Base-by-base conservation (phyloP, 2,797 vertebrate genomes). In the Diglossa cyanea region DNA sequence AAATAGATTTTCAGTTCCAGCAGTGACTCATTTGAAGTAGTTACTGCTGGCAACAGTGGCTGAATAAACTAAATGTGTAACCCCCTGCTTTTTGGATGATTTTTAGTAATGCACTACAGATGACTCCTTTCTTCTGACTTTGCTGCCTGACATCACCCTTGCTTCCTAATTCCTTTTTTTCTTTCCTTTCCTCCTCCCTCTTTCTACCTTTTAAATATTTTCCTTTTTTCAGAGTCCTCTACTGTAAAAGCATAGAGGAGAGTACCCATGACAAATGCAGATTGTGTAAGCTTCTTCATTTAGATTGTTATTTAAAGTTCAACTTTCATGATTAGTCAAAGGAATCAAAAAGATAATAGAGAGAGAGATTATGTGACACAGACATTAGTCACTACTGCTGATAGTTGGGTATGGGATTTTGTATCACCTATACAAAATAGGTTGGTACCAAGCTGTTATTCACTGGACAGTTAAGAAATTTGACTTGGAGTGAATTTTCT, bases 251-350 rank as follows among this genome's bases (percentile, higher is more conserved):
- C 63, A 82, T 40, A 60, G 35, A 31, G 42, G 47, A 68, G 35
- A 58, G 70, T 65, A 78, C 42, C 37, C 61, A 66, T 94, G 96
- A 97, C 95, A 96, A 95, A 90, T 91, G 37, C 70, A 87, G 84
- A 68, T 76, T 95, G 90, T 95, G 78, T 92, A 92, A 88, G 48
- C 67, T 39, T 91, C 93, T 76, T 95, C 94, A 94, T 96, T 95
- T 96, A 97, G 84, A 78, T 28, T 94, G 65, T 90, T 96, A 96
- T 93, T 96, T 96, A 93, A 96, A 96, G 97, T 96, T 97, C 85
- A 95, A 70, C 76, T 94, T 82, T 90, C 95, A 67, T 91, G 94
- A 96, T 96, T 93, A 96, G 86, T 92, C 85, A 79, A 95, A 95
- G 65, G 82, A 94, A 92, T 95, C 84, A 95, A 79, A 84, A 90